Base-by-base conservation (phyloP, 2,797 vertebrate genomes). In the Geotria australis region DNA sequence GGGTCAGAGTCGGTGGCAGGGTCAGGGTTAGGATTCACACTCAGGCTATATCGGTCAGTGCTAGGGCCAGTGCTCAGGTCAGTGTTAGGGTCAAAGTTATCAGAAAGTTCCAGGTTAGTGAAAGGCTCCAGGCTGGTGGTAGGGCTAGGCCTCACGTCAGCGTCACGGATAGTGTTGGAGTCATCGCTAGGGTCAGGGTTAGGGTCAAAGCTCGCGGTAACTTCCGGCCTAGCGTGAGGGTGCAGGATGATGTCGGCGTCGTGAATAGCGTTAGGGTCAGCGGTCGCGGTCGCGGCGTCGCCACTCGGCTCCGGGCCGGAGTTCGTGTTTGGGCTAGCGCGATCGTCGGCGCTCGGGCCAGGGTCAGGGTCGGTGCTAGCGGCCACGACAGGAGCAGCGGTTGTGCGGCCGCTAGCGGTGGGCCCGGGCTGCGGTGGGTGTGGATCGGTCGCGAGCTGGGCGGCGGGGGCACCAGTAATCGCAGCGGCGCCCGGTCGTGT, bases 21-120 rank as follows among this genome's bases (percentile, higher is more conserved):
- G n/a, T n/a, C n/a, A n/a, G n/a, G n/a, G n/a, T n/a, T n/a, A n/a
- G n/a, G n/a, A n/a, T n/a, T n/a, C n/a, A n/a, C n/a, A n/a, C n/a
- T n/a, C n/a, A n/a, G n/a, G n/a, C n/a, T n/a, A n/a, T n/a, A n/a
- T n/a, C n/a, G n/a, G n/a, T n/a, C n/a, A n/a, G n/a, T n/a, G n/a
- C n/a, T n/a, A n/a, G n/a, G 56, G 47, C 47, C 24, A 58, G 57
- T 46, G 57, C 5, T 58, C 58, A 57, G 57, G 57, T 47, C 5
- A 58, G 57, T 46, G 57, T 58, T 58, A 58, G 57, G 57, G 57
- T 56, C 56, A 56, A 56, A 56, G 56, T 56, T 56, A 9, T n/a
- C n/a, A n/a, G n/a, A n/a, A n/a, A n/a, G n/a, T n/a, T n/a, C n/a
- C n/a, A n/a, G 55, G 55, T 45, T 9, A 56, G 12, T 13, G 55